phyloP scores from a whole-genome alignment of 2,888 invertebrate genomes.

The Callyntrura guangdongensis region DNA sequence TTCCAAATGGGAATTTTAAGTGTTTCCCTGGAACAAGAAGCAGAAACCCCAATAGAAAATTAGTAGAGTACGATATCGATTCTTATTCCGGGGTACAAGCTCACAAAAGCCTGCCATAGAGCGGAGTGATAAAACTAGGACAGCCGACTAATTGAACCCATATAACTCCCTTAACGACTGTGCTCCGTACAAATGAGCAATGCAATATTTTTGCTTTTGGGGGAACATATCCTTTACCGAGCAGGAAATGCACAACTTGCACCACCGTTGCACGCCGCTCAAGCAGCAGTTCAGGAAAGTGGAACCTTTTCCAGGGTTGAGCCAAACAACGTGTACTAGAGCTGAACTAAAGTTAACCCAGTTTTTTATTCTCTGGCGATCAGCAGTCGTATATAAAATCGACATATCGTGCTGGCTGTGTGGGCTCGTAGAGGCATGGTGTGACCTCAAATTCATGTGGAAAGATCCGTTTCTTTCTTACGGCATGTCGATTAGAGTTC shows the following conservation, averaged over 20 bases:
- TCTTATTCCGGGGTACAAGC: background rate
- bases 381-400: background rate
- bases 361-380: constrained; percentile 21
- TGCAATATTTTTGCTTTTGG: background rate
- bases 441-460: background rate
- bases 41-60: background rate
- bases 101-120: background rate
- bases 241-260: background rate
- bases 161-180: constrained; percentile 31
- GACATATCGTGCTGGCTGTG: background rate
- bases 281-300: background rate
- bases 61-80: background rate
- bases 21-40: background rate
- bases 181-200: constrained; percentile 14
- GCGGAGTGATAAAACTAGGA: constrained; percentile 15
- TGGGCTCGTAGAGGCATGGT: background rate
- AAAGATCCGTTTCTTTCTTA: background rate
- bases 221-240: background rate
- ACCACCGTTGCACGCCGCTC: background rate
- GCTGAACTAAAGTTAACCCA: constrained; percentile 12
- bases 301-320: background rate
- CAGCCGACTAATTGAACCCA: constrained; percentile 38
- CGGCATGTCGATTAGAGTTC: background rate
- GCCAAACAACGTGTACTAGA: background rate
- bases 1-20: background rate